Conservation (phyloP, 2,113 vertebrate species). For the Morone saxatilis region DNA sequence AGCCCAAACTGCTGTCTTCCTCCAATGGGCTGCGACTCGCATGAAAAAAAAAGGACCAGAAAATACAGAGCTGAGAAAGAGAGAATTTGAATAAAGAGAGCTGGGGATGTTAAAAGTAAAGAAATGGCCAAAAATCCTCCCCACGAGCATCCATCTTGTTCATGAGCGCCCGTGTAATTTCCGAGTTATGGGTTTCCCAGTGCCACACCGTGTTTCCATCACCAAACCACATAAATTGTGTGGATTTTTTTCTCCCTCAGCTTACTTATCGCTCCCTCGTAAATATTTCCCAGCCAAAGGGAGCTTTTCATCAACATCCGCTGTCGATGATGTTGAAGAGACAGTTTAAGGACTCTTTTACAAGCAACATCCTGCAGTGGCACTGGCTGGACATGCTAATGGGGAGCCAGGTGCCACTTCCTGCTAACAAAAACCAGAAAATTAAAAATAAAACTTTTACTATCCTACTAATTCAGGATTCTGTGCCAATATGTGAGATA, state of each 20-base stretch:
- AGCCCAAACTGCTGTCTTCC: constrained; percentile 15
- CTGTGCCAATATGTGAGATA: neutral
- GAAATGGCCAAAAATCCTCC: constrained; percentile 22
- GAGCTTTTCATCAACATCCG: constrained; percentile 43
- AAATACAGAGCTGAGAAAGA: constrained; percentile 15
- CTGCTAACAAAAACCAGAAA: neutral
- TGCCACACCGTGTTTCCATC: constrained; percentile 62
- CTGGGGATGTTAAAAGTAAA: neutral
- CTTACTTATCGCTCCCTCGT: constrained; percentile 48
- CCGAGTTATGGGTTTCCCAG: constrained; percentile 46
- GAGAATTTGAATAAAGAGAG: neutral
- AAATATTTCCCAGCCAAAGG: constrained; percentile 42
- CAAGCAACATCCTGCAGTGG: constrained; percentile 22
- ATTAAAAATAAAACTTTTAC: neutral
- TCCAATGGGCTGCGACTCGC: constrained; percentile 14
- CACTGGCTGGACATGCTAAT: constrained; percentile 35
- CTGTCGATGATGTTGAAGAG: constrained; percentile 21
- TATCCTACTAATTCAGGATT: neutral
- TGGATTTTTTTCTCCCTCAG: neutral
- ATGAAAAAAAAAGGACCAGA: constrained; percentile 5
- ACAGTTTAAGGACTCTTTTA: constrained; percentile 36
- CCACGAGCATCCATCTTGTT: constrained; percentile 25
- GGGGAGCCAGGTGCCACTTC: constrained; percentile 4
- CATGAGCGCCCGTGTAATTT: constrained; percentile 43
- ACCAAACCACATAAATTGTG: constrained; percentile 55